Evolutionary conservation across 2,797 vertebrate genomes (phyloP), one percentile per base, ranked within the genome.

Genomic region (Leptoclinus maculatus): DNA sequence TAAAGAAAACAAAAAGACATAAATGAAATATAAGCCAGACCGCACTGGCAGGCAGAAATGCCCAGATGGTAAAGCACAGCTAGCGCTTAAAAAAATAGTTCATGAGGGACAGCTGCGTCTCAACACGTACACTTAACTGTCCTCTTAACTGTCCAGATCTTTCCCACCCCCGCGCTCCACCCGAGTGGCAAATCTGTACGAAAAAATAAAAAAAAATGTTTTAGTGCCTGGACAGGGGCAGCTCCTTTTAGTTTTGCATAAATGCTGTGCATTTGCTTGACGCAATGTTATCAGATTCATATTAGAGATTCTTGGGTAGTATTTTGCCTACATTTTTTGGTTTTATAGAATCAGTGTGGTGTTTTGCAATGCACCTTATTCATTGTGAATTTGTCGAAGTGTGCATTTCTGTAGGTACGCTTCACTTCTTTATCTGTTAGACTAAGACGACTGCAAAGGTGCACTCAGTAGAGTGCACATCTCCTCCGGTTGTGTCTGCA

Each of bases 21-120:
- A 38, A 65, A 84, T 85, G 58, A 81, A 74, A 78, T 78, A 68
- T 72, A 82, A 88, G 76, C 47, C 78, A 74, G 70, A 65, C 51
- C 59, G 53, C 32, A 54, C 49, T 91, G 87, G 82, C 87, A 88
- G 64, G 57, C 73, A 74, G 49, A 63, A 57, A 84, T 65, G 58
- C 34, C 83, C 89, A 90, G 87, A 91, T 89, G 87, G 84, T 86
- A 65, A 89, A 73, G 67, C 66, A 64, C 67, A 80, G 68, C 82
- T 66, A 43, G 21, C 3, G 17, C 57, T 59, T 80, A 57, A 87
- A 83, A 41, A 76, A 74, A 60, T 69, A 29, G 27, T 75, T 83
- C 78, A 49, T 71, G 53, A 88, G 53, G 64, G 78, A 82, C 54
- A 78, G 73, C 68, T 80, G 67, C 53, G 73, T 49, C 66, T 80